Evolutionary conservation across 2,113 vertebrate genomes (phyloP).

Genomic region (Jaculus jaculus): DNA sequence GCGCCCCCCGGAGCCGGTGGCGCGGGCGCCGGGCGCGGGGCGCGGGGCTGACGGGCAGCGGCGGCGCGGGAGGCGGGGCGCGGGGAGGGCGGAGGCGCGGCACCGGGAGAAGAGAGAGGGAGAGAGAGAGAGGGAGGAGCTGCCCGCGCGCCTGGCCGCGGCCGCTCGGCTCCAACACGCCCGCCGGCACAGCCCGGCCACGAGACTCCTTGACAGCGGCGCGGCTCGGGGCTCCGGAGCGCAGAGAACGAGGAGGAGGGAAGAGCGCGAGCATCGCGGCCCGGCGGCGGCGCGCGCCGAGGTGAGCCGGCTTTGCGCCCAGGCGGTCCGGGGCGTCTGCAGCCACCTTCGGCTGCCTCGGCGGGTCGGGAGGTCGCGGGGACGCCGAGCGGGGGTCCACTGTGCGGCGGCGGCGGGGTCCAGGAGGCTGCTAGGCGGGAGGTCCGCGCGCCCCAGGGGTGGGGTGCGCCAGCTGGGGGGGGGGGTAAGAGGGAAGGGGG

Average conservation of each 20-base stretch:
- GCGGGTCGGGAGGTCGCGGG: slow-evolving; percentile 54
- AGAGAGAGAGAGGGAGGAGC: too few species aligned
- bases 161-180: slow-evolving; percentile 56
- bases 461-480: not conserved
- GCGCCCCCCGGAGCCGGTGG: slow-evolving; percentile 63
- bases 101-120: not conserved
- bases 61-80: slow-evolving; percentile 68
- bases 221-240: slow-evolving; percentile 39
- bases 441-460: slow-evolving; percentile 44
- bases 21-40: slow-evolving; percentile 50
- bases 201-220: slow-evolving; percentile 73
- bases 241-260: not conserved
- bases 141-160: slow-evolving; percentile 51
- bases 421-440: too few species aligned
- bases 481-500: slow-evolving; percentile 30
- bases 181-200: slow-evolving; percentile 68
- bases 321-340: not conserved
- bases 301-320: slow-evolving; percentile 70
- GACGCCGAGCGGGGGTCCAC: not conserved
- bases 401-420: not conserved
- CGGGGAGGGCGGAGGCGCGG: slow-evolving; percentile 59
- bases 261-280: slow-evolving; percentile 42
- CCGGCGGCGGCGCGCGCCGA: slow-evolving; percentile 35
- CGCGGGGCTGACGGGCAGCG: slow-evolving; percentile 55
- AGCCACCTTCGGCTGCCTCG: not conserved